Evolutionary conservation across 2,113 vertebrate genomes (phyloP).

Genomic region (Rhinoptilus africanus): DNA sequence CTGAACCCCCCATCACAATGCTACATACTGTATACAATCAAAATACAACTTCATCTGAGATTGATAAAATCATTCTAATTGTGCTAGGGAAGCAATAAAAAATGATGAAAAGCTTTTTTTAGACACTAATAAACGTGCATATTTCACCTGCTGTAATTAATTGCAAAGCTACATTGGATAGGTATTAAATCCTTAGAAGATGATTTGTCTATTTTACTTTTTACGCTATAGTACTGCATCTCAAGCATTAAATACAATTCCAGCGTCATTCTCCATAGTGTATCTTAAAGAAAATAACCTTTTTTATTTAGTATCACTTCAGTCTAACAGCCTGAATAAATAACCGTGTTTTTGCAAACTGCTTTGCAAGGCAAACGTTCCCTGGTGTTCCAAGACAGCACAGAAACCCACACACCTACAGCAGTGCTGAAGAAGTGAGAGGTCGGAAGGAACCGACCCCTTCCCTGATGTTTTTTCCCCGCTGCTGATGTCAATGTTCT

Average conservation of each 20-base stretch:
- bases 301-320: background rate
- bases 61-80: background rate
- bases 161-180: background rate
- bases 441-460: slow-evolving; percentile 1
- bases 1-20: background rate
- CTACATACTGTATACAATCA: background rate
- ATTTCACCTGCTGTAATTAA: background rate
- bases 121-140: background rate
- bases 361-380: background rate
- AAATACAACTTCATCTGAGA: background rate
- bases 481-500: background rate
- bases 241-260: background rate
- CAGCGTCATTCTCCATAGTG: background rate
- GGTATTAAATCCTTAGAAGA: background rate
- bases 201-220: background rate
- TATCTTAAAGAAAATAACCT: background rate
- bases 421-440: slow-evolving; percentile 28
- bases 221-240: background rate
- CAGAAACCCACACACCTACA: background rate
- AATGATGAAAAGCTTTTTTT: background rate
- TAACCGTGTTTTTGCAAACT: background rate
- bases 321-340: background rate
- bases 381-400: background rate
- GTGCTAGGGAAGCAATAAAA: background rate
- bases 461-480: slow-evolving; percentile 30